Evolutionary conservation across 2,113 vertebrate genomes (phyloP).

Genomic region (Tenebrosternarchus preto): DNA sequence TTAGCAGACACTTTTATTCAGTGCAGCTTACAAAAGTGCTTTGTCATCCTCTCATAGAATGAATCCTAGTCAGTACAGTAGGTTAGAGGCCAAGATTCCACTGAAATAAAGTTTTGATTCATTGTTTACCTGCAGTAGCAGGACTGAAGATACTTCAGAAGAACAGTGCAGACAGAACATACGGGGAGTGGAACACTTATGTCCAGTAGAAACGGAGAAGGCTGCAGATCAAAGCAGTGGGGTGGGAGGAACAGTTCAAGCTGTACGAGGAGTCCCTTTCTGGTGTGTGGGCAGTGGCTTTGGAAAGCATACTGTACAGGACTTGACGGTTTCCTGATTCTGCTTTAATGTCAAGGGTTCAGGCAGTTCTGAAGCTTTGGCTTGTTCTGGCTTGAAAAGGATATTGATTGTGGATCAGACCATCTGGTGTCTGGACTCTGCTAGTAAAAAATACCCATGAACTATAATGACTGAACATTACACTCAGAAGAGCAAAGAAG

Average conservation of each 20-base stretch:
- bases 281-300: not conserved
- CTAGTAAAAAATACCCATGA: not conserved
- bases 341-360: not conserved
- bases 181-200: not conserved
- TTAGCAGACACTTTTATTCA: too few relatives aligned
- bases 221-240: not conserved
- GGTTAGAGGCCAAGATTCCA: too few relatives aligned
- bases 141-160: too few relatives aligned
- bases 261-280: not conserved
- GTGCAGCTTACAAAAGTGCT: too few relatives aligned
- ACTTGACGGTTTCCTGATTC: not conserved
- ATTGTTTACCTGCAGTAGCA: too few relatives aligned
- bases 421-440: not conserved
- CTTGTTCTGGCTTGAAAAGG: not conserved
- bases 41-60: too few relatives aligned
- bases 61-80: too few relatives aligned
- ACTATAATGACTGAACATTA: not conserved
- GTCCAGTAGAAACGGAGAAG: not conserved
- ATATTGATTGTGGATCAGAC: slow-evolving; percentile 16
- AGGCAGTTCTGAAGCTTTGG: not conserved
- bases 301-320: not conserved
- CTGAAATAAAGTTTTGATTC: too few relatives aligned
- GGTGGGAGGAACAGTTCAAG: not conserved
- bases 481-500: not conserved
- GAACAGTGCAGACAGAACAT: too few relatives aligned